Evolutionary conservation across 2,888 invertebrate species (phyloP).

Genomic region (Noctua janthina): DNA sequence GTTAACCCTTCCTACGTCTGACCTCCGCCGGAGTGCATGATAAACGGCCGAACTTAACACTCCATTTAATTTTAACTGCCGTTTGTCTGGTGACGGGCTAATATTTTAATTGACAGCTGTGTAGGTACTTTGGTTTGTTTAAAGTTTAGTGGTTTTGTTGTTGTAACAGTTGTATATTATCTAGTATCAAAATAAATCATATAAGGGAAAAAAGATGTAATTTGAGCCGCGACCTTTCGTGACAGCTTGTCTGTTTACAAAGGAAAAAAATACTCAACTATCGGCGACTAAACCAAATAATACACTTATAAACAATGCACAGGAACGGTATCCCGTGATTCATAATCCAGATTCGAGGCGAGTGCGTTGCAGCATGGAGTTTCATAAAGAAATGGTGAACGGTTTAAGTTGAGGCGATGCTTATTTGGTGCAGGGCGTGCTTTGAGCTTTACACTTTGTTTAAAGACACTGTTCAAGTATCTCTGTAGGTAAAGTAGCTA

Average conservation of each 20-base stretch:
- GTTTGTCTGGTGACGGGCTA: constrained; percentile 60
- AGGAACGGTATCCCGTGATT: too few relatives aligned
- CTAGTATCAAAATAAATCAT: background rate
- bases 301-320: background rate
- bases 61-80: constrained; percentile 69
- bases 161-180: background rate
- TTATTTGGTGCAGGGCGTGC: too few relatives aligned
- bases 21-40: constrained; percentile 66
- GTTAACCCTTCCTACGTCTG: constrained; percentile 70
- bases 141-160: background rate
- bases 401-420: too few relatives aligned
- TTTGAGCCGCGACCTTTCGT: too few relatives aligned
- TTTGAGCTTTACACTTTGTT: background rate
- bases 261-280: background rate
- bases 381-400: background rate
- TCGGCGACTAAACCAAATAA: background rate
- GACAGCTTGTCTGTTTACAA: background rate
- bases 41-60: constrained; percentile 68
- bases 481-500: too few relatives aligned
- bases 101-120: constrained; percentile 61
- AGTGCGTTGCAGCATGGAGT: background rate
- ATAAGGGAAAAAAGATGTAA: background rate
- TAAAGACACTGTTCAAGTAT: background rate
- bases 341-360: background rate
- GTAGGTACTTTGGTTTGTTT: constrained; percentile 1